These are phyloP conservation scores for Drosophila oshimai DNA, from an alignment of 1,140 invertebrate genomes.

Conservation along the genomic window DNA sequence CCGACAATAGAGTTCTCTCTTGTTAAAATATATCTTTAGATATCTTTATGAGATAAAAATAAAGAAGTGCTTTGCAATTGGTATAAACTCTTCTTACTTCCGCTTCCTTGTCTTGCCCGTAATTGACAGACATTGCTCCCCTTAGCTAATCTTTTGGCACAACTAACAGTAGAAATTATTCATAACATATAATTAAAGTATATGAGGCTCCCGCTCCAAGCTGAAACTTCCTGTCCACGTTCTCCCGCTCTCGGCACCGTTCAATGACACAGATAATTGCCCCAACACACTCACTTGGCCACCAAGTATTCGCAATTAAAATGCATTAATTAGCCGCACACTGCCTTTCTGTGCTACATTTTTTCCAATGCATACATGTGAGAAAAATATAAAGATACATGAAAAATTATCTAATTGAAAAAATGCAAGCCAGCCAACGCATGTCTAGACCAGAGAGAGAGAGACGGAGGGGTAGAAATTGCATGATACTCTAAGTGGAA, in stretches of 20 bases:
- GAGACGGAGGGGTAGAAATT: conserved; percentile 3
- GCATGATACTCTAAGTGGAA: conserved; percentile 31
- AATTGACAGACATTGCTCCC: background rate
- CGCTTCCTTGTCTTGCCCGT: background rate
- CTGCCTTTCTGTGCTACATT: conserved; percentile 66
- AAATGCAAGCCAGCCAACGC: conserved; percentile 19
- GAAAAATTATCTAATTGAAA: conserved; percentile 64
- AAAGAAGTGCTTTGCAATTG: no score
- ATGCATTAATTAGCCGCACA: conserved; percentile 68
- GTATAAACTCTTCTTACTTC: conserved; percentile 19
- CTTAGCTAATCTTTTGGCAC: conserved; percentile 1
- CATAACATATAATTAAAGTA: conserved; percentile 20
- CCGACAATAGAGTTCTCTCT: no score
- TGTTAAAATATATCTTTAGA: no score
- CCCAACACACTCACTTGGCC: conserved; percentile 28
- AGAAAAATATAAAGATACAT: conserved; percentile 16
- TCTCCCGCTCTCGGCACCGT: conserved; percentile 53
- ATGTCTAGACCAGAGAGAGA: conserved; percentile 31
- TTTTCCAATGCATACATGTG: conserved; percentile 27
- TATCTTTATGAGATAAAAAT: no score
- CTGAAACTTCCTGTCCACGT: conserved; percentile 56
- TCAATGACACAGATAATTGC: conserved; percentile 75
- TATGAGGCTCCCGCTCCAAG: conserved; percentile 16
- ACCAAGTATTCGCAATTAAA: conserved; percentile 57
- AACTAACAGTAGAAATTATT: conserved; percentile 26